Percentiles rank a stretch among this genome's conserved stretches.
Evolutionary conservation across 2,888 invertebrate genomes (phyloP).

Genomic region (Coenonympha arcania): DNA sequence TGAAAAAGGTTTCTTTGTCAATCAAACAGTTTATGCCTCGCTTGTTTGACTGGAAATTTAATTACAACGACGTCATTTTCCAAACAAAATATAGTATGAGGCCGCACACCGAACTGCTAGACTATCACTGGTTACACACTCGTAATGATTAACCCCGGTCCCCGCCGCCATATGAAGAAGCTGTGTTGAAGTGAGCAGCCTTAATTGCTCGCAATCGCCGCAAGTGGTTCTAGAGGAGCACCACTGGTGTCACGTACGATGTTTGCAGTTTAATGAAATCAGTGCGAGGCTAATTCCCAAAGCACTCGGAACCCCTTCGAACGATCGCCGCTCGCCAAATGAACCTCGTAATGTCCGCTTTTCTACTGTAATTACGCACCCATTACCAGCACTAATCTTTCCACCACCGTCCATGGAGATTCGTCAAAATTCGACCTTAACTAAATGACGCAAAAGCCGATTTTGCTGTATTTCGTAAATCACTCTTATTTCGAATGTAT

Average conservation of each 20-base stretch:
- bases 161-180: background rate
- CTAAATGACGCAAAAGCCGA: slow-evolving; percentile 35
- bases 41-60: too few relatives aligned
- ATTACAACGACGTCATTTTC: too few relatives aligned
- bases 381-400: slow-evolving; percentile 68
- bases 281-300: slow-evolving; percentile 42
- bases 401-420: slow-evolving; percentile 32
- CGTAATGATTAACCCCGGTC: too few relatives aligned
- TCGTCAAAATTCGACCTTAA: slow-evolving; percentile 38
- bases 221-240: slow-evolving; percentile 23
- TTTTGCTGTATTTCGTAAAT: slow-evolving; percentile 30
- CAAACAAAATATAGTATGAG: too few relatives aligned
- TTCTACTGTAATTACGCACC: slow-evolving; percentile 71
- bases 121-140: too few relatives aligned
- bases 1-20: too few relatives aligned
- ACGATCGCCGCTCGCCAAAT: slow-evolving; percentile 64
- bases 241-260: slow-evolving; percentile 35
- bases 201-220: slow-evolving; percentile 25
- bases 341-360: slow-evolving; percentile 71
- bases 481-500: slow-evolving; percentile 15
- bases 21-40: too few relatives aligned
- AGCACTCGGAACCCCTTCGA: slow-evolving; percentile 57
- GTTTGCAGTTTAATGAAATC: slow-evolving; percentile 58
- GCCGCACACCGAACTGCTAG: too few relatives aligned
- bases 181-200: slow-evolving; percentile 12